A percentile compares a stretch with the other conserved stretches of the same genome.
These are phyloP conservation scores for Caenorhabditis drosophilae DNA, from an alignment of 2,888 invertebrate genomes.

Conservation along the genomic window DNA sequence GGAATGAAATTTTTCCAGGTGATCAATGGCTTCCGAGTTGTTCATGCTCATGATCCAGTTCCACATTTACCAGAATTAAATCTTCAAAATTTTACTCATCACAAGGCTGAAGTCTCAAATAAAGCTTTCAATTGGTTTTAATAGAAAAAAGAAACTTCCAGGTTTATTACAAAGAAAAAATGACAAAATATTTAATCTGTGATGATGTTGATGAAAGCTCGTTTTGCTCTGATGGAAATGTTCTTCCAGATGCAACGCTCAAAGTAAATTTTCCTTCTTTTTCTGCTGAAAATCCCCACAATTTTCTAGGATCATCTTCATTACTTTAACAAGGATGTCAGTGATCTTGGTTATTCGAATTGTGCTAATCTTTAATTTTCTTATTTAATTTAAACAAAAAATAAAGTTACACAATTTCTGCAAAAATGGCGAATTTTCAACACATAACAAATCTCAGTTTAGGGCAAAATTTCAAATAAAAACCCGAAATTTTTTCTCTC, in stretches of 20 bases:
- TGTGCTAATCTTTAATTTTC: constrained; percentile 27
- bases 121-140: neutral
- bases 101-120: constrained; percentile 52
- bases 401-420: neutral
- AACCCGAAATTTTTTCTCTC: too few relatives aligned
- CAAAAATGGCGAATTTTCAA: neutral
- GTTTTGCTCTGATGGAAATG: constrained; percentile 52
- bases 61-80: constrained; percentile 50
- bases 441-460: constrained; percentile 2
- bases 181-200: constrained; percentile 46
- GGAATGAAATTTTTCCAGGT: too few relatives aligned
- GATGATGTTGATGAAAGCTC: constrained; percentile 49
- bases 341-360: constrained; percentile 35
- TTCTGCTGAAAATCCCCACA: too few relatives aligned
- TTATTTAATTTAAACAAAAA: neutral
- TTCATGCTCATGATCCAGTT: constrained; percentile 51
- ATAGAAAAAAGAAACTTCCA: constrained; percentile 3
- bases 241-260: constrained; percentile 39
- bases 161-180: constrained; percentile 53
- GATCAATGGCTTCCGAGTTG: constrained; percentile 46
- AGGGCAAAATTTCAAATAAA: too few relatives aligned
- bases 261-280: constrained; percentile 8
- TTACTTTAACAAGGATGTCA: constrained; percentile 39
- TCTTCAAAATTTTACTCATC: constrained; percentile 52
- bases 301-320: constrained; percentile 42